phyloP scores from a whole-genome alignment of 2,113 vertebrate species.

The Bos taurus region ARS-UCD2.0 NC_037338.1:45658001-45658500 shows the following conservation, averaged over 20 bases:
- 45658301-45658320: background rate
- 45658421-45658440: background rate
- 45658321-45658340: background rate
- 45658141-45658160: background rate
- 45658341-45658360: background rate
- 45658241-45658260: background rate
- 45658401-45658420: background rate
- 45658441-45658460: background rate
- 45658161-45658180: background rate
- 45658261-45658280: background rate
- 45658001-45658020: background rate
- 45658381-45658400: background rate
- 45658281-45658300: background rate
- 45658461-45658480: background rate
- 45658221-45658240: background rate
- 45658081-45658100: background rate
- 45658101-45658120: background rate
- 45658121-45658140: background rate
- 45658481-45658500: background rate
- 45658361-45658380: background rate
- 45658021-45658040: background rate
- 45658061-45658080: background rate
- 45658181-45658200: background rate
- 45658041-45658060: background rate
- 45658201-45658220: background rate